Evolutionary conservation across 2,797 vertebrate genomes (phyloP).

Genomic region (Jordanella pulchra): DNA sequence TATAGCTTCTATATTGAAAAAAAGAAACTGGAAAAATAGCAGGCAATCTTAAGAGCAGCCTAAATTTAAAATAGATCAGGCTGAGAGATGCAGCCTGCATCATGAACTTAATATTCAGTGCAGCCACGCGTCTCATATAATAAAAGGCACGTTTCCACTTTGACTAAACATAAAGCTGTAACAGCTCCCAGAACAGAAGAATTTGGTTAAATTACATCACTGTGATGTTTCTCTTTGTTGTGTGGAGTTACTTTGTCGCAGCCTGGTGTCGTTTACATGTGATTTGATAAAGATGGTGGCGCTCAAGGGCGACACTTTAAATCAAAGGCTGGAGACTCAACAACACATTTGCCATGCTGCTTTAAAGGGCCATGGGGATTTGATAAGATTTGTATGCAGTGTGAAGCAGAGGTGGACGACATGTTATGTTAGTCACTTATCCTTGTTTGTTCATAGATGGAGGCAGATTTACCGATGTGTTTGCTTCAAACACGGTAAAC

Average conservation of each 20-base stretch:
- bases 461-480: not conserved
- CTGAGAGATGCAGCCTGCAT: not conserved
- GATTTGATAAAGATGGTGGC: constrained; percentile 2
- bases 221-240: not conserved
- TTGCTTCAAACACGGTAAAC: constrained; percentile 5
- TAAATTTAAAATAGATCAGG: not conserved
- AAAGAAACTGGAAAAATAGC: not conserved
- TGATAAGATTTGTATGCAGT: not conserved
- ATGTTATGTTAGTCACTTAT: not conserved
- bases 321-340: constrained; percentile 13
- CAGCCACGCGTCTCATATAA: not conserved
- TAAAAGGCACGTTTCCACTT: not conserved
- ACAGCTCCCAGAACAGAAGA: not conserved
- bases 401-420: not conserved
- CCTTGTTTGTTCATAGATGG: not conserved
- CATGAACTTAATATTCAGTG: not conserved
- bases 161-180: not conserved
- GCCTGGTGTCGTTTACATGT: constrained; percentile 13
- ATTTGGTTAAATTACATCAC: not conserved
- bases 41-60: not conserved
- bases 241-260: constrained; percentile 1
- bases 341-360: not conserved
- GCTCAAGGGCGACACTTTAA: constrained; percentile 7
- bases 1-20: not conserved
- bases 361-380: constrained; percentile 1